These are phyloP conservation scores for Polydrusus cervinus DNA, from an alignment of 2,888 invertebrate species.

Conservation along the genomic window DNA sequence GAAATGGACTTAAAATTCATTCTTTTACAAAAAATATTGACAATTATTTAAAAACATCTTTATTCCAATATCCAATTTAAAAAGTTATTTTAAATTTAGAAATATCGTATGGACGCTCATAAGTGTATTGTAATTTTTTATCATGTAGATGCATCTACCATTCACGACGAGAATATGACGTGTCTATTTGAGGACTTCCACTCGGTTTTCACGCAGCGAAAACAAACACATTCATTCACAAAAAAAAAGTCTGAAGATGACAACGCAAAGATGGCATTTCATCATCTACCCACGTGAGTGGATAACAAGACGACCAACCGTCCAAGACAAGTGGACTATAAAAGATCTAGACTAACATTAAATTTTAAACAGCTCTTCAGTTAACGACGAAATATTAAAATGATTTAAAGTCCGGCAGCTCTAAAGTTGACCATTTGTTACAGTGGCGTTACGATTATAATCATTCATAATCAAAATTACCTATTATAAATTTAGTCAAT, in stretches of 20 bases:
- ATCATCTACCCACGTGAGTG: conserved; percentile 42
- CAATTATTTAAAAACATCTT: no score
- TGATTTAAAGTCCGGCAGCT: conserved; percentile 47
- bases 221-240: conserved; percentile 11
- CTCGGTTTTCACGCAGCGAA: not conserved
- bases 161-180: no score
- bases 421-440: conserved; percentile 19
- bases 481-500: no score
- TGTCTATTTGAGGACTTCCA: not conserved
- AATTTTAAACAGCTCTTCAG: conserved; percentile 41
- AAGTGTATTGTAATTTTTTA: no score
- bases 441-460: conserved; percentile 19
- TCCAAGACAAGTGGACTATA: conserved; percentile 46
- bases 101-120: no score
- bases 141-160: no score
- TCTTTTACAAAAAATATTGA: no score
- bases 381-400: conserved; percentile 50
- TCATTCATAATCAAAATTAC: no score
- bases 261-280: conserved; percentile 44
- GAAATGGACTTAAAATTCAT: no score
- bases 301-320: conserved; percentile 37
- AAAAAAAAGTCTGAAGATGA: conserved; percentile 20
- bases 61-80: no score
- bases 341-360: conserved; percentile 50
- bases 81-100: no score